A percentile compares a stretch with the other conserved stretches of the same genome.
Conservation (phyloP, 2,888 invertebrate genomes). For the Aleiodes leptofemur region DNA sequence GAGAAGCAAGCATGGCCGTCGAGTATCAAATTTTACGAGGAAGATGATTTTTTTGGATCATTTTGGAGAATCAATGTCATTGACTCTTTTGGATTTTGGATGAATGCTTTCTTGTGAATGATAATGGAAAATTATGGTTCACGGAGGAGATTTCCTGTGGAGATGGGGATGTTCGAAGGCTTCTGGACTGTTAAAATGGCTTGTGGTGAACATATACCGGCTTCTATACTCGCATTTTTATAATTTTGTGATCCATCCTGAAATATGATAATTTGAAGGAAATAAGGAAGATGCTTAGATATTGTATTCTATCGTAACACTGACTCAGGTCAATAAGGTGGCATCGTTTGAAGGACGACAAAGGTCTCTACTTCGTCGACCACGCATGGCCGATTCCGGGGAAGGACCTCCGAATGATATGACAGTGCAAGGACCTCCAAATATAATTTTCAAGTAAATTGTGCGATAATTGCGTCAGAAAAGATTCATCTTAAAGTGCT, state of each 20-base stretch:
- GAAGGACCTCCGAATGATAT: slow-evolving; percentile 37
- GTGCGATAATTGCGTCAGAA: slow-evolving; percentile 31
- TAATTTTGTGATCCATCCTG: not conserved
- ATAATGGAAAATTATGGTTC: no score
- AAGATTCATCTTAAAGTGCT: slow-evolving; percentile 26
- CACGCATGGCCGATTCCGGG: slow-evolving; percentile 63
- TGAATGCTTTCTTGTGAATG: no score
- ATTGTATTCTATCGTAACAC: not conserved
- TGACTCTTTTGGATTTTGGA: no score
- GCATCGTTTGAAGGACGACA: slow-evolving; percentile 31
- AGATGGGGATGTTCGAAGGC: no score
- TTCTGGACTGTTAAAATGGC: no score
- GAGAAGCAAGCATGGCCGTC: slow-evolving; percentile 61
- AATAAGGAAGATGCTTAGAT: not conserved
- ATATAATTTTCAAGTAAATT: slow-evolving; percentile 10
- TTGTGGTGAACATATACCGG: no score
- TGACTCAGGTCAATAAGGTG: slow-evolving; percentile 40
- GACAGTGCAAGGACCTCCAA: slow-evolving; percentile 47
- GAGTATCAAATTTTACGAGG: not conserved
- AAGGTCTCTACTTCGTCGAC: slow-evolving; percentile 40
- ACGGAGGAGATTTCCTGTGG: no score
- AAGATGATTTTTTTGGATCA: slow-evolving; percentile 26
- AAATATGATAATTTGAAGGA: not conserved
- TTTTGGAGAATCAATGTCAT: not conserved
- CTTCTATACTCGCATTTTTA: not conserved